These are phyloP conservation scores for Stigmatopora nigra DNA, from an alignment of 2,113 vertebrate species.

Conservation along the genomic window DNA sequence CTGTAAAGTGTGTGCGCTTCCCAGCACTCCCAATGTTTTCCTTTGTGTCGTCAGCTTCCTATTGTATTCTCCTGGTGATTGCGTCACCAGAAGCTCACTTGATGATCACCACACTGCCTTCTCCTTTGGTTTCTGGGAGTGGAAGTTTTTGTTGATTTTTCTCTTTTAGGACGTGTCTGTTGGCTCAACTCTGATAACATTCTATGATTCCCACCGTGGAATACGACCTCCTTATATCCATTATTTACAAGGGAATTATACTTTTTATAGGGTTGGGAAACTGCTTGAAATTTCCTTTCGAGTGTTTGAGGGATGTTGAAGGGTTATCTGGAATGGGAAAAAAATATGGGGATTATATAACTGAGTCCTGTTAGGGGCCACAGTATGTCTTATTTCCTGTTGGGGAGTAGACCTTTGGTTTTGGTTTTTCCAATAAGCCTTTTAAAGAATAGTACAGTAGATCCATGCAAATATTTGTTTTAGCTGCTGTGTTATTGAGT, in stretches of 20 bases:
- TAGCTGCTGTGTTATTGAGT: neutral
- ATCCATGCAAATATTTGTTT: neutral
- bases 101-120: conserved; percentile 7
- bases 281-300: neutral
- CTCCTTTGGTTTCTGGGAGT: conserved; percentile 9
- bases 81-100: conserved; percentile 14
- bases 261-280: neutral
- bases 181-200: neutral
- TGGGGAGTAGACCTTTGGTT: neutral
- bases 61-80: conserved; percentile 55
- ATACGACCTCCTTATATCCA: neutral
- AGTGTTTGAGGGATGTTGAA: neutral
- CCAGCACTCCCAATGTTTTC: conserved; percentile 57
- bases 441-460: neutral
- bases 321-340: neutral
- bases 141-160: neutral
- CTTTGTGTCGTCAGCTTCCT: conserved; percentile 60
- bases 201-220: neutral
- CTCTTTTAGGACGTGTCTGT: neutral
- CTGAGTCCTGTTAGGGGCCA: neutral
- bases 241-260: neutral
- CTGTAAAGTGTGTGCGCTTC: conserved; percentile 50
- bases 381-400: neutral
- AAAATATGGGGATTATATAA: neutral
- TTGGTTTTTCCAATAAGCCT: neutral